Percentiles rank a stretch among this genome's conserved stretches.
These are phyloP conservation scores for Onychomys leucogaster DNA, from an alignment of 2,797 vertebrate genomes.

Conservation along the genomic window DNA sequence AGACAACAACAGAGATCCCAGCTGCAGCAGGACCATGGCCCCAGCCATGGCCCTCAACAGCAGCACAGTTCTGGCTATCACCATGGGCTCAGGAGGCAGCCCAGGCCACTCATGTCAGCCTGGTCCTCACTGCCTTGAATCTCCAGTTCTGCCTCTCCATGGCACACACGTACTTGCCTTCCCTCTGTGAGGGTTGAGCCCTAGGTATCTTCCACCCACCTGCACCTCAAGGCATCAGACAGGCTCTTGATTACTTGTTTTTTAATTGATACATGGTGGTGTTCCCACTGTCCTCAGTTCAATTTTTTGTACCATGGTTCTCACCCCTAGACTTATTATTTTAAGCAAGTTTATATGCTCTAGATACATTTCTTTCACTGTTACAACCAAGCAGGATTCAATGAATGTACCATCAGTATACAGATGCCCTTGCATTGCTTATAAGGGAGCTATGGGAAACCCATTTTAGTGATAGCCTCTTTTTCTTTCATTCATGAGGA, in stretches of 20 bases:
- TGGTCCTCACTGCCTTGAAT: not conserved
- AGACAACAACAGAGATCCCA: not conserved
- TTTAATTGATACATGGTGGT: no score
- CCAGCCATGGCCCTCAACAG: not conserved
- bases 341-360: slow-evolving; percentile 59
- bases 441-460: slow-evolving; percentile 55
- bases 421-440: slow-evolving; percentile 20
- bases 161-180: not conserved
- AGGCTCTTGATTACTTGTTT: no score
- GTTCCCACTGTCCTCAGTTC: not conserved
- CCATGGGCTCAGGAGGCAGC: not conserved
- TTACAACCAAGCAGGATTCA: slow-evolving; percentile 51
- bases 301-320: slow-evolving; percentile 32
- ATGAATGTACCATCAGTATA: slow-evolving; percentile 40
- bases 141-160: not conserved
- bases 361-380: slow-evolving; percentile 38
- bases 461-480: slow-evolving; percentile 27
- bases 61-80: not conserved
- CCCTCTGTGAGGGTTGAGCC: no score
- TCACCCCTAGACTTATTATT: slow-evolving; percentile 40
- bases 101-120: not conserved
- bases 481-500: slow-evolving; percentile 6
- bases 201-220: no score
- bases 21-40: not conserved
- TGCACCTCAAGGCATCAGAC: no score